Evolutionary conservation across 2,113 vertebrate species (phyloP).

Genomic region (Pyxicephalus adspersus): DNA sequence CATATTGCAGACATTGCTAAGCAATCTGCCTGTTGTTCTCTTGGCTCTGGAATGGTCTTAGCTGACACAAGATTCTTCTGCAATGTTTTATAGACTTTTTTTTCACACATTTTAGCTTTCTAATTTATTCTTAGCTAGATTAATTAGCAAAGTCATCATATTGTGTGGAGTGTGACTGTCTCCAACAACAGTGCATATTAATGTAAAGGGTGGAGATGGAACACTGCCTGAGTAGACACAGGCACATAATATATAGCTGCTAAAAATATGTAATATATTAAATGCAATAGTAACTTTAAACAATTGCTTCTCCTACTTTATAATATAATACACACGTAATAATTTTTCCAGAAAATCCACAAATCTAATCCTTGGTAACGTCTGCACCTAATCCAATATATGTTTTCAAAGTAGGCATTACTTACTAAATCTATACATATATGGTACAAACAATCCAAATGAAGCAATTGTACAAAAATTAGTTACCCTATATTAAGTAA

Average conservation of each 20-base stretch:
- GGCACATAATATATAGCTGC: neutral
- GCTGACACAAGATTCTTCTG: conserved; percentile 10
- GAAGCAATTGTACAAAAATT: too few relatives aligned
- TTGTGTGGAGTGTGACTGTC: conserved; percentile 46
- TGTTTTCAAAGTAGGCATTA: too few relatives aligned
- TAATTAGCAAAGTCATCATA: conserved; percentile 50
- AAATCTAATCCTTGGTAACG: too few relatives aligned
- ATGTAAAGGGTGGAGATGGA: conserved; percentile 4
- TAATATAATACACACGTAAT: too few relatives aligned
- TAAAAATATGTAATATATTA: neutral
- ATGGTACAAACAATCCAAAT: too few relatives aligned
- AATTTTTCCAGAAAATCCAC: too few relatives aligned
- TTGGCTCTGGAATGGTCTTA: neutral
- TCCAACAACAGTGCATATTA: conserved; percentile 22
- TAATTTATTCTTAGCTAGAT: conserved; percentile 45
- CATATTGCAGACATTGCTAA: conserved; percentile 7
- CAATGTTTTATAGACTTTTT: conserved; percentile 7
- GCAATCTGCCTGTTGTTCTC: conserved; percentile 6
- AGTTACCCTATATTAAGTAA: too few relatives aligned
- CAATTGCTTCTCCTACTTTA: too few relatives aligned
- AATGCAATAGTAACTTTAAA: too few relatives aligned
- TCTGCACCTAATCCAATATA: too few relatives aligned
- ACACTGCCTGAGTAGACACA: neutral
- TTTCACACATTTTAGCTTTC: conserved; percentile 46
- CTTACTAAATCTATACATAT: too few relatives aligned